Evolutionary conservation across 1,140 invertebrate species (phyloP), one percentile per base, ranked within the genome.

Genomic region (Pseudomyrmex pallidus): DNA sequence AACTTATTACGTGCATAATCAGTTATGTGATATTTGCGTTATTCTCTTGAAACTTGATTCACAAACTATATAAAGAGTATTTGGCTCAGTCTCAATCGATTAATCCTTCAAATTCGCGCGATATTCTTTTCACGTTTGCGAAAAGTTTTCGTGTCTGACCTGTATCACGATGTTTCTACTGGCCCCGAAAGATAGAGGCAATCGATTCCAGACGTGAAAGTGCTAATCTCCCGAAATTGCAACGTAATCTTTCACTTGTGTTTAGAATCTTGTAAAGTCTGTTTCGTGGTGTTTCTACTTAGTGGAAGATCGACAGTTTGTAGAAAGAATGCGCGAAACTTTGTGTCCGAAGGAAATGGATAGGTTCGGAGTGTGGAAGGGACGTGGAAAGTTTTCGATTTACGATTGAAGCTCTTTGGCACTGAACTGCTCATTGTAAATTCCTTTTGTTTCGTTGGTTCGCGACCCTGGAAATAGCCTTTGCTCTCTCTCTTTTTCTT

Each of bases 391-490:
- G 76, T 80, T 80, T 80, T 80, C 76, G 66, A 80, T 80, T 80
- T 72, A 80, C 76, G 54, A 80, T 80, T 80, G 54, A 59, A 80
- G 76, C 76, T 35, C 35, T 80, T 72, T 72, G 76, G 76, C 54
- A 12, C 22, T 52, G 66, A 50, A 72, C 66, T 59, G 76, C 66
- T 80, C 76, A 72, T 80, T 80, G 66, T 80, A 72, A 48, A 80
- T 80, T 80, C 66, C 66, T 80, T 80, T 80, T 80, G 76, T 80
- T 80, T 80, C 44, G 76, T 80, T 48, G 44, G 17, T 59, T 80
- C 22, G 66, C 56, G 22, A 61, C 57, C 54, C 54, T 50, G 22
- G 56, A 80, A 80, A 80, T 80, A 80, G 66, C 54, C 76, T 25
- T 70, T 35, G 66, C 66, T 80, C 56, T 50, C 5, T 35, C 35